phyloP scores from a whole-genome alignment of 2,113 vertebrate genomes.

The Erpornis zantholeuca region DNA sequence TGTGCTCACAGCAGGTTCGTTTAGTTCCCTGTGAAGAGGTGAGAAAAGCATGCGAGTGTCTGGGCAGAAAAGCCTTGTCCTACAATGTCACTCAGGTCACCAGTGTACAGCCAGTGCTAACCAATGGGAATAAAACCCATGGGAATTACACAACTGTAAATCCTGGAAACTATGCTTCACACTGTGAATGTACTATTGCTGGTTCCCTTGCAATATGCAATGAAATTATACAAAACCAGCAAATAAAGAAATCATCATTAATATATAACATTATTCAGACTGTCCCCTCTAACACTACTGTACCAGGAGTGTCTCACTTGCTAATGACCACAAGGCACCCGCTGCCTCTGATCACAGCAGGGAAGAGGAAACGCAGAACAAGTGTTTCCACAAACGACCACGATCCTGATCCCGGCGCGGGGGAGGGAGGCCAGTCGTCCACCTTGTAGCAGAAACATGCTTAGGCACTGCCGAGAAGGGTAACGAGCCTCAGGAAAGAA shows the following conservation, averaged over 20 bases:
- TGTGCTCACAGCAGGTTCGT: not conserved
- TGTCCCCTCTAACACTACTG: not conserved
- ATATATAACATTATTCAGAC: not conserved
- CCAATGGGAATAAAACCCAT: not conserved
- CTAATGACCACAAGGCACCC: not conserved
- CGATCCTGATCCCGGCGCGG: fast-evolving
- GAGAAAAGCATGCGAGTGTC: not conserved
- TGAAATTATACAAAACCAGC: not conserved
- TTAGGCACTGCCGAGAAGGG: not conserved
- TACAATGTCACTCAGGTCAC: constrained; percentile 3
- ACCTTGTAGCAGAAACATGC: not conserved
- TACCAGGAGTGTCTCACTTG: not conserved
- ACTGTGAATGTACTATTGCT: not conserved
- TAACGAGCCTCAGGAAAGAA: not conserved
- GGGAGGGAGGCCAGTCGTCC: not conserved
- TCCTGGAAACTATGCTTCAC: not conserved
- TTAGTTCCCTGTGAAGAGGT: not conserved
- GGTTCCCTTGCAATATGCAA: not conserved
- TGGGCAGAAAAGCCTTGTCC: not conserved
- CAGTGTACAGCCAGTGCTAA: not conserved
- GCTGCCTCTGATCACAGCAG: not conserved
- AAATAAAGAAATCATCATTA: not conserved
- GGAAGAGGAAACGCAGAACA: not conserved
- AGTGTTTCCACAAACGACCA: not conserved
- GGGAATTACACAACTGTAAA: not conserved